Evolutionary conservation across 2,888 invertebrate genomes (phyloP).

Genomic region (Gortyna flavago): DNA sequence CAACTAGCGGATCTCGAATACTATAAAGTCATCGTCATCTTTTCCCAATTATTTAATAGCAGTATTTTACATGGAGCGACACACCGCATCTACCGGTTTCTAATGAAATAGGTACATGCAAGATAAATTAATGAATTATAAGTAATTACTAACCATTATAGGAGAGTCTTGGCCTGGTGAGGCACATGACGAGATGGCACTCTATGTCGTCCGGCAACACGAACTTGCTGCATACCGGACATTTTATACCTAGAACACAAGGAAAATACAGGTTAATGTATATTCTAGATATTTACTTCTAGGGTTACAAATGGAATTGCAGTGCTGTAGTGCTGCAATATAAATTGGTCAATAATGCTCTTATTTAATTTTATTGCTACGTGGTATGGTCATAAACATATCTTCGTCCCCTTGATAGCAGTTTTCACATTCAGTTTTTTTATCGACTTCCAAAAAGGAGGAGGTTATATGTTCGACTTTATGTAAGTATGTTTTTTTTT

Average conservation of each 20-base stretch:
- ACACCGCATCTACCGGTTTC: no score
- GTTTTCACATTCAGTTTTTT: background rate
- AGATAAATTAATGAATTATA: background rate
- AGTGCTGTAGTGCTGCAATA: background rate
- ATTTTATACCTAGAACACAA: conserved; percentile 97
- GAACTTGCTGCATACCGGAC: conserved; percentile 99
- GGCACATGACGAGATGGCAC: conserved; percentile 99
- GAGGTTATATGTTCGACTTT: no score
- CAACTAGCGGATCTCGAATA: background rate
- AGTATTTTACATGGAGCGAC: background rate
- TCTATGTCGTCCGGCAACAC: conserved; percentile 99
- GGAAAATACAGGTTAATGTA: conserved; percentile 44
- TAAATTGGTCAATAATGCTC: conserved; percentile 11
- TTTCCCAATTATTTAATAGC: background rate
- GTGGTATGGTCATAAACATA: background rate
- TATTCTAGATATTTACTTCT: background rate
- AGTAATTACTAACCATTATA: conserved; percentile 96
- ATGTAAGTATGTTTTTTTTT: no score
- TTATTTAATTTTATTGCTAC: background rate
- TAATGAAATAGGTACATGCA: background rate
- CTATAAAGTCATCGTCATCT: background rate
- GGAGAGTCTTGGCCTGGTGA: conserved; percentile 99
- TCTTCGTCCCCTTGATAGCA: background rate
- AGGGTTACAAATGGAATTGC: no score
- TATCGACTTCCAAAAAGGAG: no score